Conservation (phyloP, 2,888 invertebrate genomes). For the Baronia brevicornis region DNA sequence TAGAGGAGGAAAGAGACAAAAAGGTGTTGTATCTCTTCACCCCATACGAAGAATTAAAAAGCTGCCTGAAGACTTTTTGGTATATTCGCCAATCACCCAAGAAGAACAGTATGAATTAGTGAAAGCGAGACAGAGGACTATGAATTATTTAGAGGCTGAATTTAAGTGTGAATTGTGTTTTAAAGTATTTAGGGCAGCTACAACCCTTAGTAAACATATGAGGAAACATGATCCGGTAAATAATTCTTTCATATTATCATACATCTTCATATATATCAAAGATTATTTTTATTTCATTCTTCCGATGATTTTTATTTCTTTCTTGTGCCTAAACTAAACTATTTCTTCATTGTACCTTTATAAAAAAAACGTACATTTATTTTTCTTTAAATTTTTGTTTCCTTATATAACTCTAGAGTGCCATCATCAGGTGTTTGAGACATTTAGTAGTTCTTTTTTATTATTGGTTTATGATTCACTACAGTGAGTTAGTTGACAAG, state of each 20-base stretch:
- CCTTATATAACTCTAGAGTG: too few species aligned
- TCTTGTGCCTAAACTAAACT: too few species aligned
- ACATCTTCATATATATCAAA: not conserved
- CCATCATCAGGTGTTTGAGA: too few species aligned
- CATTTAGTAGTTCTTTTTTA: too few species aligned
- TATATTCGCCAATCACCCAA: slow-evolving; percentile 44
- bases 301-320: too few species aligned
- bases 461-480: too few species aligned
- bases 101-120: slow-evolving; percentile 54
- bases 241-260: not conserved
- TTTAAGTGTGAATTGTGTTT: slow-evolving; percentile 53
- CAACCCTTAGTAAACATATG: slow-evolving; percentile 56
- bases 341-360: too few species aligned
- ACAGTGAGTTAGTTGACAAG: too few species aligned
- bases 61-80: slow-evolving; percentile 44
- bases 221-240: slow-evolving; percentile 62
- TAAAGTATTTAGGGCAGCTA: slow-evolving; percentile 45
- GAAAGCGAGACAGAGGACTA: slow-evolving; percentile 36
- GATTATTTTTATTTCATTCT: not conserved
- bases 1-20: slow-evolving; percentile 28
- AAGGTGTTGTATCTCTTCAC: slow-evolving; percentile 25
- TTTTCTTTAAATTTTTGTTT: too few species aligned
- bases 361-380: too few species aligned
- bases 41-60: slow-evolving; percentile 31
- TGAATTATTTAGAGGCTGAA: slow-evolving; percentile 51